Percentiles rank a stretch among this genome's conserved stretches.
Evolutionary conservation across 1,140 invertebrate genomes (phyloP).

Genomic region (Drosophila nannoptera): DNA sequence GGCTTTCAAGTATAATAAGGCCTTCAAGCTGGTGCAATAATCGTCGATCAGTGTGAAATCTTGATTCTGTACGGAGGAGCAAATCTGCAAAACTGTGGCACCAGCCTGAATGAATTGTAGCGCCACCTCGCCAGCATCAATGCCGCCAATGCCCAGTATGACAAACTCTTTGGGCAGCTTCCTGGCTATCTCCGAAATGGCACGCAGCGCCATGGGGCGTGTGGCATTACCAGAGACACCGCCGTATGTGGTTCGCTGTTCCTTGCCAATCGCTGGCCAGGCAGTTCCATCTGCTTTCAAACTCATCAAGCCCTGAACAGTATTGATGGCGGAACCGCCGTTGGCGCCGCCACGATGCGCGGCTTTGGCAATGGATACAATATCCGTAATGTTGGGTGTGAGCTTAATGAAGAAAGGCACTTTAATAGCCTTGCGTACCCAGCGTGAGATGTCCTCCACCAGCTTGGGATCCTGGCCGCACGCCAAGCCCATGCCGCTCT

Average conservation of each 20-base stretch:
- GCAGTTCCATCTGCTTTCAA: constrained; percentile 88
- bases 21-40: constrained; percentile 93
- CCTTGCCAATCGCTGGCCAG: constrained; percentile 93
- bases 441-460: constrained; percentile 93
- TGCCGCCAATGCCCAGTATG: constrained; percentile 96
- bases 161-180: constrained; percentile 90
- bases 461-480: constrained; percentile 95
- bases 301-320: constrained; percentile 95
- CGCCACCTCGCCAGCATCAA: constrained; percentile 96
- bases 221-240: constrained; percentile 98
- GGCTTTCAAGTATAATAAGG: constrained; percentile 91
- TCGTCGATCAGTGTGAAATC: constrained; percentile 97
- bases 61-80: constrained; percentile 98
- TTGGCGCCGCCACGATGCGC: constrained; percentile 95
- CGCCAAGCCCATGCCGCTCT: constrained; percentile 97
- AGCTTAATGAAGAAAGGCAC: constrained; percentile 99
- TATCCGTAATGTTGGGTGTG: constrained; percentile 98
- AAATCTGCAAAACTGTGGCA: constrained; percentile 93
- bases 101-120: constrained; percentile 96
- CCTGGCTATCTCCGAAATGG: constrained; percentile 91
- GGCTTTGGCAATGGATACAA: constrained; percentile 92
- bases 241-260: constrained; percentile 94
- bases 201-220: constrained; percentile 93
- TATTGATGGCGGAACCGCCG: constrained; percentile 98
- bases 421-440: constrained; percentile 91